These are phyloP conservation scores for Pelusios castaneus DNA, from an alignment of 2,113 vertebrate genomes.

Conservation along the genomic window DNA sequence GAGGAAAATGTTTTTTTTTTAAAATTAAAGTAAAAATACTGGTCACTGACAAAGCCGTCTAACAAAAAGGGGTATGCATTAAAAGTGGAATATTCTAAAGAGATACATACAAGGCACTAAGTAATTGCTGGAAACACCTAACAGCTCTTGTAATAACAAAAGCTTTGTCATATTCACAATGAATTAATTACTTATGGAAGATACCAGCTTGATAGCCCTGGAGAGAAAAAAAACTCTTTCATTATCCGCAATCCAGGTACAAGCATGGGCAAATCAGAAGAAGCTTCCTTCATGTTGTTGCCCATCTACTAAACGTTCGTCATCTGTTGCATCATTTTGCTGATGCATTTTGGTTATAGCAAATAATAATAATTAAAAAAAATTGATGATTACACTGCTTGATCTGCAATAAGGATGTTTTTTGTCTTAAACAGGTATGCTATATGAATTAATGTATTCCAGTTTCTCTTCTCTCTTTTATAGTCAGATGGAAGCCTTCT, in stretches of 20 bases:
- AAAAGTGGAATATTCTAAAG: conserved; percentile 32
- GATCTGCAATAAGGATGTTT: neutral
- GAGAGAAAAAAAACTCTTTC: neutral
- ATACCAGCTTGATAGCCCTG: neutral
- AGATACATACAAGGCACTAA: conserved; percentile 17
- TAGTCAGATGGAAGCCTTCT: neutral
- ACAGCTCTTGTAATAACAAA: conserved; percentile 9
- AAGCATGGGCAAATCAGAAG: neutral
- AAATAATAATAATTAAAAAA: neutral
- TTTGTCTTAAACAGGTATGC: neutral
- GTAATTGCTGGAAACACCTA: neutral
- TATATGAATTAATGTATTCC: neutral
- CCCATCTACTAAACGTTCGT: neutral
- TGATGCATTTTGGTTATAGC: neutral
- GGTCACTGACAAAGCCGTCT: neutral
- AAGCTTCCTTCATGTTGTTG: neutral
- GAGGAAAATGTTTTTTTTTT: conserved; percentile 34
- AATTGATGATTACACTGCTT: neutral
- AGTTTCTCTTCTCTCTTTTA: neutral
- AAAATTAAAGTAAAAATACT: conserved; percentile 60
- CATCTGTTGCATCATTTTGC: neutral
- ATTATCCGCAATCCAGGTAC: neutral
- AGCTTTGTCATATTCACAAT: neutral
- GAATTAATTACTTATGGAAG: conserved; percentile 13
- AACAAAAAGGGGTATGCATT: conserved; percentile 47